Conservation (phyloP, 1,140 invertebrate genomes). For the Brachionus calyciflorus region DNA sequence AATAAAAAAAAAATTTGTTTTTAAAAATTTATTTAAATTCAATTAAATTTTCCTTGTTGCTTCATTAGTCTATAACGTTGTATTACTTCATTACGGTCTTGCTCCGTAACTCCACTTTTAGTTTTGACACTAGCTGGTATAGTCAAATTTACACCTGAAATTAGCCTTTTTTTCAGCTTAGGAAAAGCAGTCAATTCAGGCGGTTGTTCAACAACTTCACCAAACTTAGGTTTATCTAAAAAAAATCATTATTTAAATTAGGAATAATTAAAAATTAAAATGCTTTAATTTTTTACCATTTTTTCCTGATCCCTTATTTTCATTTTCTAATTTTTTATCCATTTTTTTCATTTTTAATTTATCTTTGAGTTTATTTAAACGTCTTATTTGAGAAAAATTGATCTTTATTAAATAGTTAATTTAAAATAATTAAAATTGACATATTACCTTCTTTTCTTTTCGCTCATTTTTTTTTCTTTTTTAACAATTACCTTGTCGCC, state of each 20-base stretch:
- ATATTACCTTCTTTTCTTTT: conserved; percentile 31
- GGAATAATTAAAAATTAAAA: background rate
- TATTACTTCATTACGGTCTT: conserved; percentile 32
- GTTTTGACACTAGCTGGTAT: conserved; percentile 16
- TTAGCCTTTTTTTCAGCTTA: conserved; percentile 14
- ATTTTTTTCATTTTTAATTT: conserved; percentile 43
- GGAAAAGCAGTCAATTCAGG: conserved; percentile 36
- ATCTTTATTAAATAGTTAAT: background rate
- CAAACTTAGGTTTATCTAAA: conserved; percentile 13
- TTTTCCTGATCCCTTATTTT: too few relatives aligned
- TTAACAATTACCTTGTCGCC: conserved; percentile 25
- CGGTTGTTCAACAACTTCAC: conserved; percentile 17
- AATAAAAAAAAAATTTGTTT: too few relatives aligned
- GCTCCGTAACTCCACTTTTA: conserved; percentile 25
- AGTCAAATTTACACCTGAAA: background rate
- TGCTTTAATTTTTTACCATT: too few relatives aligned
- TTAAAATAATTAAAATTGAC: background rate
- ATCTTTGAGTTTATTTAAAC: background rate
- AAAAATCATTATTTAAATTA: background rate
- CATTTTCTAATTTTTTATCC: conserved; percentile 18
- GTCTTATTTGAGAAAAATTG: conserved; percentile 16
- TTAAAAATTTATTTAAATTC: background rate
- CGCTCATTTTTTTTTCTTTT: conserved; percentile 45
- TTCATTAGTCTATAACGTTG: conserved; percentile 29
- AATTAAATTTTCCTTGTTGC: conserved; percentile 35